Evolutionary conservation across 2,113 vertebrate species (phyloP), one percentile per base, ranked within the genome.

Genomic region (Sander lucioperca): DNA sequence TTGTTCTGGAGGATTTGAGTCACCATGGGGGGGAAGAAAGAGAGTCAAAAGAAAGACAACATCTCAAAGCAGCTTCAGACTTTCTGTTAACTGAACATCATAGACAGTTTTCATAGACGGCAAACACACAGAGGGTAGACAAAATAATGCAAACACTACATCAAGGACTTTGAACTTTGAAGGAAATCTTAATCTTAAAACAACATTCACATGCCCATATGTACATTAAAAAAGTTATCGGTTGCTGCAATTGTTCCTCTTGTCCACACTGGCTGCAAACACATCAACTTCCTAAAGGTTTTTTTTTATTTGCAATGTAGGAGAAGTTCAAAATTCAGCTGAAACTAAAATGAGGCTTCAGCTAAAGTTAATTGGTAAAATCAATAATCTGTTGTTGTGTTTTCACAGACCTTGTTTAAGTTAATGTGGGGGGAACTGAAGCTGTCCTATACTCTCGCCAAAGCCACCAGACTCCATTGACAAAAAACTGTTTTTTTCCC

Each of bases 1-100:
- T 93, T 89, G 90, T 93, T 94, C 72, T 91, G 82, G n/a, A 74
- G 58, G 68, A 74, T 73, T 58, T 1, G 19, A 75, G 23, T 9
- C 3, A n/a, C 25, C 53, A 75, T 14, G 53, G 23, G 30, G 11
- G 23, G 25, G 6, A 61, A 65, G 36, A 25, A 10, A 77, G 15
- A 59, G 47, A 70, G 54, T 74, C 33, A 83, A 70, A 57, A 27
- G 3, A 54, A 51, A 68, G 47, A 54, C 25, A 43, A 19, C 54
- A 69, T 82, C 67, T 70, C 4, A 74, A 59, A 70, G 54, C 18
- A 88, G 53, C 27, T 48, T 74, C 12, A 25, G 1, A 65, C 33
- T 30, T 33, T 79, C 7, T 74, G 30, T 12, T 58, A n/a, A 30
- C 23, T 72, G 39, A 43, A 43, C 39, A 43, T 43, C 39, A 11